Percentiles rank a stretch among this genome's conserved stretches.
Evolutionary conservation across 2,888 invertebrate genomes (phyloP).

Genomic region (Ecdyonurus torrentis): DNA sequence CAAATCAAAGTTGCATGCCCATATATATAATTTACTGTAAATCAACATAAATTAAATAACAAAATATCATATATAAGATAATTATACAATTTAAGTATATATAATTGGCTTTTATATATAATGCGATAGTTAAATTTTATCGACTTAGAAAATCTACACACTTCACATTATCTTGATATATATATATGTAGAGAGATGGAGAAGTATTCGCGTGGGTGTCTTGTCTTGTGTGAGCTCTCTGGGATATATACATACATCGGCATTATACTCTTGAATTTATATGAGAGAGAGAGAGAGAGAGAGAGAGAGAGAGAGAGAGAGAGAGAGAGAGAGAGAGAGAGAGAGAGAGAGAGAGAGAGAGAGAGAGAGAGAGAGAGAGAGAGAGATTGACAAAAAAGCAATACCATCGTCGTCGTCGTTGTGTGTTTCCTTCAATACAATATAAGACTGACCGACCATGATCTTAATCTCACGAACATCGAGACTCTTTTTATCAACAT

Average conservation of each 20-base stretch:
- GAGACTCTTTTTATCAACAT: neutral
- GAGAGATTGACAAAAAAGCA: neutral
- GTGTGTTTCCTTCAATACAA: too few species aligned
- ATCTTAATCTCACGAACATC: neutral
- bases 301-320: neutral
- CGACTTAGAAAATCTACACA: too few species aligned
- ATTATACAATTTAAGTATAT: too few species aligned
- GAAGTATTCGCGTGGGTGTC: neutral
- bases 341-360: neutral
- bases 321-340: neutral
- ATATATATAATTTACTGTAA: too few species aligned
- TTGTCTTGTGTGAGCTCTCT: too few species aligned
- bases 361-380: neutral
- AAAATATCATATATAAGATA: too few species aligned
- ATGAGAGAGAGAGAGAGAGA: neutral
- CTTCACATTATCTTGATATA: too few species aligned
- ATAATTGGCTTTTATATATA: too few species aligned
- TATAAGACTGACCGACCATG: neutral
- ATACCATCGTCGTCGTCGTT: neutral
- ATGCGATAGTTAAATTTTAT: too few species aligned
- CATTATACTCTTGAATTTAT: neutral
- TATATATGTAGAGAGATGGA: too few species aligned
- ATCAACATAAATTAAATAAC: too few species aligned
- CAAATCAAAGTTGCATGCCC: too few species aligned
- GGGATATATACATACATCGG: neutral